Evolutionary conservation across 2,113 vertebrate species (phyloP).

Genomic region (Suricata suricatta): DNA sequence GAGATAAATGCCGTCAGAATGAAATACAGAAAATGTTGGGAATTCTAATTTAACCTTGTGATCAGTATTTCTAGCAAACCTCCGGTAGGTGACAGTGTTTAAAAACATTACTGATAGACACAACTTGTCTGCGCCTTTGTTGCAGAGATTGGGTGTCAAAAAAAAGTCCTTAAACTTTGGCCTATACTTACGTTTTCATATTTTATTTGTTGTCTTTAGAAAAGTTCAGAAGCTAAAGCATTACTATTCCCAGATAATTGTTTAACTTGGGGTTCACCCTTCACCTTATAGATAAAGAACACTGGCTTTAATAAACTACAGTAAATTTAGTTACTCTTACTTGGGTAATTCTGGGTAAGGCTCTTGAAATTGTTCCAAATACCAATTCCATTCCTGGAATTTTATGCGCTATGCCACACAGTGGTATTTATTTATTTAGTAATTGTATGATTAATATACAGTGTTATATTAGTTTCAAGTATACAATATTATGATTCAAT

Average conservation of each 20-base stretch:
- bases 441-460: not conserved
- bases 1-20: not conserved
- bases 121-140: not conserved
- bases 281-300: not conserved
- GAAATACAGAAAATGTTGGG: not conserved
- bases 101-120: not conserved
- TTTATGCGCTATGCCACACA: not conserved
- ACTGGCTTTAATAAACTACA: not conserved
- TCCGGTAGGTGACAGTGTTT: constrained; percentile 57
- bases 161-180: not conserved
- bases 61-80: not conserved
- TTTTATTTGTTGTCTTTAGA: not conserved
- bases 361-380: not conserved
- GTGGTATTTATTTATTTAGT: not conserved
- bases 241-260: not conserved
- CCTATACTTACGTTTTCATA: not conserved
- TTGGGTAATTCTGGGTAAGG: not conserved
- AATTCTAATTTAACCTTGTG: not conserved
- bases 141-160: not conserved
- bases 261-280: not conserved
- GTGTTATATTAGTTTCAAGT: not conserved
- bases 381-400: not conserved
- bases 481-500: not conserved
- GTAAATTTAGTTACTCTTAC: not conserved
- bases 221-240: not conserved